These are phyloP conservation scores for Lineus longissimus DNA, from an alignment of 1,140 invertebrate species.

Conservation along the genomic window DNA sequence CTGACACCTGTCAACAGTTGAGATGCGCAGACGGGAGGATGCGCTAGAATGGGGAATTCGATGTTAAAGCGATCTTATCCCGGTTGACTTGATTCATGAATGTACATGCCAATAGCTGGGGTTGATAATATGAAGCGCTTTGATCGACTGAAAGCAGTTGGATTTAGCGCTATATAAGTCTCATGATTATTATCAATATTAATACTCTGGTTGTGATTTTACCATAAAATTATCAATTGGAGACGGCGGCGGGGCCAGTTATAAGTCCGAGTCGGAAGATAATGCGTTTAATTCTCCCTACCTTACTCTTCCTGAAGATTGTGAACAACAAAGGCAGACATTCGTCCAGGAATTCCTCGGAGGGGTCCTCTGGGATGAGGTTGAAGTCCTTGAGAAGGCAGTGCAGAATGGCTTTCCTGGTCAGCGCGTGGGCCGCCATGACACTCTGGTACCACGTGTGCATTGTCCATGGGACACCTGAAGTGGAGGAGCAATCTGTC, in stretches of 20 bases:
- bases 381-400: slow-evolving; percentile 85
- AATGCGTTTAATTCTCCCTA: too few relatives aligned
- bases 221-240: background rate
- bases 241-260: background rate
- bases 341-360: slow-evolving; percentile 76
- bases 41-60: too few relatives aligned
- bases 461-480: slow-evolving; percentile 79
- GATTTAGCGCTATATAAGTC: too few relatives aligned
- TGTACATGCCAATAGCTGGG: too few relatives aligned
- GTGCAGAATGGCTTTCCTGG: slow-evolving; percentile 81
- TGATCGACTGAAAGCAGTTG: too few relatives aligned
- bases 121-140: too few relatives aligned
- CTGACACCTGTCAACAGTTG: too few relatives aligned
- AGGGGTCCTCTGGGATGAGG: slow-evolving; percentile 75
- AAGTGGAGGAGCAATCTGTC: too few relatives aligned
- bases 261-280: too few relatives aligned
- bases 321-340: slow-evolving; percentile 84
- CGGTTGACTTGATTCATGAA: too few relatives aligned
- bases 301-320: slow-evolving; percentile 85
- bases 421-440: slow-evolving; percentile 75
- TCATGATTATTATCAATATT: background rate
- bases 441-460: slow-evolving; percentile 90
- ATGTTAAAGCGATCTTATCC: too few relatives aligned
- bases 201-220: background rate
- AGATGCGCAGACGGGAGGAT: too few relatives aligned